Evolutionary conservation across 2,888 invertebrate genomes (phyloP).

Genomic region (Belgica antarctica): DNA sequence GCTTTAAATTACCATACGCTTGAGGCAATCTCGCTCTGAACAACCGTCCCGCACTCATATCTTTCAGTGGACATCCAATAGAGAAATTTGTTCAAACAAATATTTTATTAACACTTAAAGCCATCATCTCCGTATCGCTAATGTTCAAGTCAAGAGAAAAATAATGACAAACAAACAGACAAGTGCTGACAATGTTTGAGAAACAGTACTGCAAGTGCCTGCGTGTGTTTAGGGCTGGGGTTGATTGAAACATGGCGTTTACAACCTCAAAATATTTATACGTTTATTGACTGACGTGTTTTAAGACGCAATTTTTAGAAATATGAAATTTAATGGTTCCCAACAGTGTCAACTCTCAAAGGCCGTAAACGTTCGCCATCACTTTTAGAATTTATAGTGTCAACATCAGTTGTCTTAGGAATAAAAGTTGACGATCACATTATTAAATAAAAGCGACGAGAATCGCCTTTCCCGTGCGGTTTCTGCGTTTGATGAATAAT

Average conservation of each 20-base stretch:
- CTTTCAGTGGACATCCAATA: background rate
- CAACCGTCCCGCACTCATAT: background rate
- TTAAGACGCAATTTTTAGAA: too few species aligned
- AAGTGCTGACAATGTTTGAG: conserved; percentile 2
- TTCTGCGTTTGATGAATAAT: background rate
- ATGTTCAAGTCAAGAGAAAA: background rate
- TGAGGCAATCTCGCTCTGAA: background rate
- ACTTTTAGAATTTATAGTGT: conserved; percentile 10
- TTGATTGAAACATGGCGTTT: too few species aligned
- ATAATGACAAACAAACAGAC: background rate
- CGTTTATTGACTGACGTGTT: too few species aligned
- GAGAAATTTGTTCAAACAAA: conserved; percentile 25
- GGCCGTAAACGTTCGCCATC: too few species aligned
- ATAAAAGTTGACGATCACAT: background rate
- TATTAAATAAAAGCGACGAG: background rate
- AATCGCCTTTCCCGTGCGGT: conserved; percentile 23
- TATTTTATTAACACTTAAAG: conserved; percentile 11
- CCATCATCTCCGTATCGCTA: background rate
- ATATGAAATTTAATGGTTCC: too few species aligned
- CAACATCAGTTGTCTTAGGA: background rate
- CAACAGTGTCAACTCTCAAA: too few species aligned
- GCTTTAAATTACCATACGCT: background rate
- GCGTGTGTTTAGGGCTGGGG: too few species aligned
- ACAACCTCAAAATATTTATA: too few species aligned
- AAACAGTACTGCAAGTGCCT: too few species aligned